Evolutionary conservation across 1,140 invertebrate genomes (phyloP), one percentile per base, ranked within the genome.

Genomic region (Charaxes varanes): DNA sequence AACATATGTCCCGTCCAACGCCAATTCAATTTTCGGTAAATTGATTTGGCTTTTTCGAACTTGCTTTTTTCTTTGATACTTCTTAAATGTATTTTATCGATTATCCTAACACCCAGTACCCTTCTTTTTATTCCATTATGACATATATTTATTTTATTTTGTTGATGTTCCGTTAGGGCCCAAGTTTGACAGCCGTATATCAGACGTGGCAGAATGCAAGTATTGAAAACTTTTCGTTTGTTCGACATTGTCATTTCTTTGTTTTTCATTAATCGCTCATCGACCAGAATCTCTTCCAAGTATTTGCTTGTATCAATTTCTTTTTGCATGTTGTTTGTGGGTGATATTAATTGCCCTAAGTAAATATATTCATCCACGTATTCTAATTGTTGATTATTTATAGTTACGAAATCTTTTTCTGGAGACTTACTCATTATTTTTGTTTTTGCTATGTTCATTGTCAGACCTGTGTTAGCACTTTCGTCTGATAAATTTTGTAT

Each of bases 361-460:
- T 15, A 5, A 19, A 14, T 14, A 6, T 31, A 7, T 31, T 13
- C 10, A 7, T 6, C 2, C 16, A 31, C 6, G 16, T 15, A 34
- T 34, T 15, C 8, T 34, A 34, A 8, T n/a, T 34, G 15, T n/a
- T 16, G 11, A 35, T 8, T 35, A 11, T 22, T 3, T 10, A 6
- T 23, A 10, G 6, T 30, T 13, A 30, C 14, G 23, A 21, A 4
- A 22, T 19, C 10, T 35, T 35, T 23, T 23, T 6, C 10, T 12
- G 13, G 7, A 23, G 15, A 35, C 8, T 35, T 35, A n/a, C n/a
- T n/a, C 35, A 46, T 41, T 17, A 43, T 28, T 47, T 51, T 44
- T 0, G 42, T 51, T 15, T 56, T 58, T 5, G 32, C 6, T 24
- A 28, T 10, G 19, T 62, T 58, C 23, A 58, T 47, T 41, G 42